Evolutionary conservation across 2,113 vertebrate genomes (phyloP).

Genomic region (Oceanites oceanicus): DNA sequence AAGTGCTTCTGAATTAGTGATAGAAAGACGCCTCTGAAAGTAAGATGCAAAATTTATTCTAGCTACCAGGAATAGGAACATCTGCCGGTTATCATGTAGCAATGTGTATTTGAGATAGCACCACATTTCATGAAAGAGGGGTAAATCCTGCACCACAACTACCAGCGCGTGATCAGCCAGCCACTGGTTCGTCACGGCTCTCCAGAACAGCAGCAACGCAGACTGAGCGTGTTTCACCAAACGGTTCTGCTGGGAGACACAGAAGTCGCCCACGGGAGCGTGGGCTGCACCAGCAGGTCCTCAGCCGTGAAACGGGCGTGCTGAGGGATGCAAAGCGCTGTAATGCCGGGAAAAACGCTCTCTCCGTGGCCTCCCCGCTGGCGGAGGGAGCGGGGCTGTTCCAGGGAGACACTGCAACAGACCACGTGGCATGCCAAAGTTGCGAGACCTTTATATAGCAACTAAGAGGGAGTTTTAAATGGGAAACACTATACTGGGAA

Average conservation of each 20-base stretch:
- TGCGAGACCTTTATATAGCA: background rate
- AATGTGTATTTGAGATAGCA: background rate
- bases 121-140: background rate
- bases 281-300: background rate
- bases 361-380: background rate
- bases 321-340: background rate
- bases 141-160: background rate
- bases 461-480: background rate
- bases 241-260: background rate
- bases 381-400: rapidly evolving
- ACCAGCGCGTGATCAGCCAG: background rate
- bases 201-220: background rate
- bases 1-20: constrained; percentile 97
- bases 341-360: rapidly evolving
- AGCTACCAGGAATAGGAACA: background rate
- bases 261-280: background rate
- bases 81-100: background rate
- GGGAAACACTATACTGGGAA: background rate
- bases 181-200: background rate
- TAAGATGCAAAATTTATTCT: constrained; percentile 50
- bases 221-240: background rate
- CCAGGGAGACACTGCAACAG: background rate
- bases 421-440: background rate
- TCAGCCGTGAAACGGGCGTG: rapidly evolving
- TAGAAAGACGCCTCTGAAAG: constrained; percentile 93